phyloP scores from a whole-genome alignment of 2,113 vertebrate species.

The Plecturocebus donacophilus region DNA sequence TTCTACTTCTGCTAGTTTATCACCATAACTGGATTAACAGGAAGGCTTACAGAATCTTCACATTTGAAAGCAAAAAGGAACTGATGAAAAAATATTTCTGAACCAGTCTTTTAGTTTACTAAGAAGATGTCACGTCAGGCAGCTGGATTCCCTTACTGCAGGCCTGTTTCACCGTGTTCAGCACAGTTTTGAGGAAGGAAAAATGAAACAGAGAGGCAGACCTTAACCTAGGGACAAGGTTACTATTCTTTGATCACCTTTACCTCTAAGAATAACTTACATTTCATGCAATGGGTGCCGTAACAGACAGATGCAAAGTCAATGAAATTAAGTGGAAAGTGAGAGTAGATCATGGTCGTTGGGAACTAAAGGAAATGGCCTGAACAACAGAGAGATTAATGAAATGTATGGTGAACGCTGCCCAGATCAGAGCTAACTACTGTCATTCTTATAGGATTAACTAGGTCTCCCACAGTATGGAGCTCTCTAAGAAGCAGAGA shows the following conservation, averaged over 20 bases:
- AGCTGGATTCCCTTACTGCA: background rate
- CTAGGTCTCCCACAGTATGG: background rate
- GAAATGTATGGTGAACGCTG: fast-evolving
- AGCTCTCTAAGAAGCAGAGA: background rate
- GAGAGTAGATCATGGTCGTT: background rate
- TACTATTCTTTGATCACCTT: background rate
- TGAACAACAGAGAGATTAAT: background rate
- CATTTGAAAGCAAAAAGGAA: background rate
- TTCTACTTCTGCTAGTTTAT: background rate
- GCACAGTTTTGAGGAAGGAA: background rate
- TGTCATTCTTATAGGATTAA: background rate
- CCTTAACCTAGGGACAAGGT: background rate
- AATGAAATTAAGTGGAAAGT: background rate
- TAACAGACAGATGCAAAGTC: background rate
- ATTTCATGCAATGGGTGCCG: background rate
- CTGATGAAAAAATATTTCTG: background rate
- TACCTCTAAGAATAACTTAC: background rate
- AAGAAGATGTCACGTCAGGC: background rate
- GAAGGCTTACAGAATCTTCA: background rate
- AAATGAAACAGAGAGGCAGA: background rate
- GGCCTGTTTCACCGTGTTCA: background rate
- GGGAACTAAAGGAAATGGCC: background rate
- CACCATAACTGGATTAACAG: background rate
- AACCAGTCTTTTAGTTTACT: background rate
- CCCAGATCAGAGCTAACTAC: background rate